These are phyloP conservation scores for Tonatia bakeri DNA, from an alignment of 2,113 vertebrate genomes.

Conservation along the genomic window DNA sequence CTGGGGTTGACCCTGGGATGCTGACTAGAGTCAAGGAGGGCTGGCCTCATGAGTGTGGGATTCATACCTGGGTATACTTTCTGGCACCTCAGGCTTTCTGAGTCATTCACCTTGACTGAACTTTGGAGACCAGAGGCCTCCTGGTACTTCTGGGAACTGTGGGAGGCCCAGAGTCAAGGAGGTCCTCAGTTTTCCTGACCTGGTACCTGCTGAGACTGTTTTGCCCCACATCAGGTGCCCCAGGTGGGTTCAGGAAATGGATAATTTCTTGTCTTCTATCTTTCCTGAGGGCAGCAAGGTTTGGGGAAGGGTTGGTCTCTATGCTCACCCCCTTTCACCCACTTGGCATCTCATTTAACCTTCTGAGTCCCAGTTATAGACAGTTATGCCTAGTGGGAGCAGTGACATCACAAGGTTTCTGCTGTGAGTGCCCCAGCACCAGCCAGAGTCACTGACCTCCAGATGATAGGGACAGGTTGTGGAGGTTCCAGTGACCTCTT, in stretches of 20 bases:
- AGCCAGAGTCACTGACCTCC: background rate
- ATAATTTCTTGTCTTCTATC: background rate
- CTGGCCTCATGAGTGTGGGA: rapidly evolving
- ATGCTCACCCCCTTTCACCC: background rate
- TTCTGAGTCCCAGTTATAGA: background rate
- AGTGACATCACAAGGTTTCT: background rate
- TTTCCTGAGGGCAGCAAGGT: background rate
- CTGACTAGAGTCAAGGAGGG: too few species aligned
- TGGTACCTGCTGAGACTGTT: too few species aligned
- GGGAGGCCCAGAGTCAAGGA: background rate
- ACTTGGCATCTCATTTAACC: background rate
- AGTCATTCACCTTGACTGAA: background rate
- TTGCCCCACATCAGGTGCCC: rapidly evolving
- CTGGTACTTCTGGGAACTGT: background rate
- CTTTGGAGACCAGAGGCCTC: background rate
- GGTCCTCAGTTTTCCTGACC: background rate
- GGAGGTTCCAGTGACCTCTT: background rate
- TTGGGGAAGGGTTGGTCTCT: background rate
- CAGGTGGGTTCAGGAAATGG: background rate
- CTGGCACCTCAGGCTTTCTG: background rate
- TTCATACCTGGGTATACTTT: background rate
- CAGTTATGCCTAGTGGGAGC: rapidly evolving
- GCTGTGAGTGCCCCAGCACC: background rate
- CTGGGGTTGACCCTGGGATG: background rate
- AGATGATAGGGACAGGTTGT: too few species aligned